Percentiles rank a stretch among this genome's conserved stretches.
Evolutionary conservation across 2,113 vertebrate species (phyloP).

Genomic region (Eulemur macaco): DNA sequence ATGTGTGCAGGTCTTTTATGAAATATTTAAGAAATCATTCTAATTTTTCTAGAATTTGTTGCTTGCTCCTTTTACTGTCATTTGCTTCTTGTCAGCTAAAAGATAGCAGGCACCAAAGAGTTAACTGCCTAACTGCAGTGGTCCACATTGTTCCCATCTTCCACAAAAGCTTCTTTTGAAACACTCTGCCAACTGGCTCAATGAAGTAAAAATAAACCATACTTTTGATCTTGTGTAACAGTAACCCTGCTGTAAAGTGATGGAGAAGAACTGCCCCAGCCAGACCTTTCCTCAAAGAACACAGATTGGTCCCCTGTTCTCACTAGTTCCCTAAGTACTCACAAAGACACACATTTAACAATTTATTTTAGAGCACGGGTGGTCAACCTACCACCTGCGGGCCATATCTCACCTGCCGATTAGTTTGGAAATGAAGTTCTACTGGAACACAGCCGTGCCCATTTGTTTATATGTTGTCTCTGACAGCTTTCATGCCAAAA

Average conservation of each 20-base stretch:
- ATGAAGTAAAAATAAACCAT: constrained; percentile 63
- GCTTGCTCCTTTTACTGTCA: background rate
- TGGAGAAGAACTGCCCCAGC: background rate
- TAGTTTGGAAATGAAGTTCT: background rate
- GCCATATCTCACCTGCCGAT: background rate
- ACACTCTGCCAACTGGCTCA: constrained; percentile 14
- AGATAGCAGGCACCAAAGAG: background rate
- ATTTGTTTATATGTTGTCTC: background rate
- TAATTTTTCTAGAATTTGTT: background rate
- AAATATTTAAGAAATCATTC: background rate
- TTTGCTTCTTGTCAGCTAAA: background rate
- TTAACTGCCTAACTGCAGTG: background rate
- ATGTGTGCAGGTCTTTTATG: background rate
- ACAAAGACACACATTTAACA: background rate
- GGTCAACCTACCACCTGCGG: background rate
- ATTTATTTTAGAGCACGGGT: background rate
- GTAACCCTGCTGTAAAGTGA: background rate
- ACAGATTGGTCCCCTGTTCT: background rate
- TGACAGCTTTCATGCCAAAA: background rate
- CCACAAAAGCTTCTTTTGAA: constrained; percentile 42
- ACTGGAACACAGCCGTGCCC: background rate
- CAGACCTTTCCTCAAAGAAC: constrained; percentile 16
- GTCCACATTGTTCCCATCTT: background rate
- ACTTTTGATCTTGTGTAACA: constrained; percentile 9
- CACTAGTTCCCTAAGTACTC: background rate